Percentiles rank a stretch among this genome's conserved stretches.
These are phyloP conservation scores for Axis porcinus DNA, from an alignment of 2,113 vertebrate genomes.

Conservation along the genomic window DNA sequence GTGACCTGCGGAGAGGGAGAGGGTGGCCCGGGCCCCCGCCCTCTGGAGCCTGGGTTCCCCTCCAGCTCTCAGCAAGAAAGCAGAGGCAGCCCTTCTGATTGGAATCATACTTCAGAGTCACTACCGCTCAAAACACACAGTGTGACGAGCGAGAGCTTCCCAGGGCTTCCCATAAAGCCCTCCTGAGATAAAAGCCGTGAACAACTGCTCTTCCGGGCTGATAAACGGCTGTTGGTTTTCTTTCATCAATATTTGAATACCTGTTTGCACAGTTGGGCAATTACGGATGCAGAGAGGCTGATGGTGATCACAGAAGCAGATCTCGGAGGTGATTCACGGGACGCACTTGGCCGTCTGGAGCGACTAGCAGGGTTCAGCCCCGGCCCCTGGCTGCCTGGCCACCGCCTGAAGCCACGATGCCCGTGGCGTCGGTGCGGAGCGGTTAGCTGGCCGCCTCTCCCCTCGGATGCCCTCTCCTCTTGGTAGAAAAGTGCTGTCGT, in stretches of 20 bases:
- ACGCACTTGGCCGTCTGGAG: not conserved
- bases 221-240: not conserved
- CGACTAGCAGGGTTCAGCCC: not conserved
- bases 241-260: conserved; percentile 30
- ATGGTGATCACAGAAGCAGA: not conserved
- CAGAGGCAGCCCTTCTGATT: not conserved
- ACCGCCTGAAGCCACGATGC: not conserved
- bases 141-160: not conserved
- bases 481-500: not conserved
- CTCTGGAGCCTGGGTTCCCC: not conserved
- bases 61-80: not conserved
- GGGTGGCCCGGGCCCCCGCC: not conserved
- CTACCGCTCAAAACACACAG: not conserved
- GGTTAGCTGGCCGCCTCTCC: rapidly evolving
- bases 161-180: not conserved
- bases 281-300: not conserved
- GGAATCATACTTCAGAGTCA: not conserved
- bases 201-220: not conserved
- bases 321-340: not conserved
- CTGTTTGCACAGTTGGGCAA: conserved; percentile 16
- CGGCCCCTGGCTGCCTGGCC: not conserved
- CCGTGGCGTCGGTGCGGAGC: not conserved
- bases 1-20: not conserved
- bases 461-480: not conserved
- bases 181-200: not conserved